Evolutionary conservation across 2,888 invertebrate genomes (phyloP).

Genomic region (Bedellia somnulentella): DNA sequence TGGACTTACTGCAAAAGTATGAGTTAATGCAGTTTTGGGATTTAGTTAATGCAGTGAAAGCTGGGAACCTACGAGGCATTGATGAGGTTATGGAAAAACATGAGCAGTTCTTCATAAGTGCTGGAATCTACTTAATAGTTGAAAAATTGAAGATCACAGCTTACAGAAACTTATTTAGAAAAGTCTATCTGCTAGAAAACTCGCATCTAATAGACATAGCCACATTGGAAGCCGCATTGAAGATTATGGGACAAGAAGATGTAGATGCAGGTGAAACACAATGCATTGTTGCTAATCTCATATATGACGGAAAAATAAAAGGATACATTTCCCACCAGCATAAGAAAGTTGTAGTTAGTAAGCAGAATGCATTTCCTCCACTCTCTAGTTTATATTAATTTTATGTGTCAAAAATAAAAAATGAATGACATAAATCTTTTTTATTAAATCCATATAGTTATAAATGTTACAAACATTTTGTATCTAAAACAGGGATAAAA

Average conservation of each 20-base stretch:
- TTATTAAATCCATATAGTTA: constrained; percentile 59
- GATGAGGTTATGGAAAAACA: constrained; percentile 83
- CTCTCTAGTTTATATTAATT: constrained; percentile 61
- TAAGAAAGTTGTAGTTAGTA: constrained; percentile 95
- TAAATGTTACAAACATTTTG: no score
- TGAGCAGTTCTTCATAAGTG: constrained; percentile 91
- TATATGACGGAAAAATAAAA: constrained; percentile 95
- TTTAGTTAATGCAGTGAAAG: constrained; percentile 83
- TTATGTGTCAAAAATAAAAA: background rate
- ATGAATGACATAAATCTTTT: constrained; percentile 18
- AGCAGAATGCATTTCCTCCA: constrained; percentile 93
- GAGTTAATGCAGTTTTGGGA: constrained; percentile 90
- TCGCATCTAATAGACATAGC: constrained; percentile 88
- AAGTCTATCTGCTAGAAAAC: constrained; percentile 75
- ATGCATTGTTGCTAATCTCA: constrained; percentile 95
- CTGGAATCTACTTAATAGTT: constrained; percentile 96
- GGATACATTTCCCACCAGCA: constrained; percentile 98
- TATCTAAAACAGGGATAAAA: no score
- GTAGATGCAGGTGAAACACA: constrained; percentile 93
- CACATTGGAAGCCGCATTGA: constrained; percentile 79
- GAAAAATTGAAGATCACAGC: constrained; percentile 95
- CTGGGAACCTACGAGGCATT: constrained; percentile 83
- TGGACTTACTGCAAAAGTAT: constrained; percentile 80
- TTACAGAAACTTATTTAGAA: constrained; percentile 94
- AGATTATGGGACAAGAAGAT: constrained; percentile 79